A percentile compares a stretch with the other conserved stretches of the same genome.
These are phyloP conservation scores for Litocranius walleri DNA, from an alignment of 2,113 vertebrate species.

Conservation along the genomic window DNA sequence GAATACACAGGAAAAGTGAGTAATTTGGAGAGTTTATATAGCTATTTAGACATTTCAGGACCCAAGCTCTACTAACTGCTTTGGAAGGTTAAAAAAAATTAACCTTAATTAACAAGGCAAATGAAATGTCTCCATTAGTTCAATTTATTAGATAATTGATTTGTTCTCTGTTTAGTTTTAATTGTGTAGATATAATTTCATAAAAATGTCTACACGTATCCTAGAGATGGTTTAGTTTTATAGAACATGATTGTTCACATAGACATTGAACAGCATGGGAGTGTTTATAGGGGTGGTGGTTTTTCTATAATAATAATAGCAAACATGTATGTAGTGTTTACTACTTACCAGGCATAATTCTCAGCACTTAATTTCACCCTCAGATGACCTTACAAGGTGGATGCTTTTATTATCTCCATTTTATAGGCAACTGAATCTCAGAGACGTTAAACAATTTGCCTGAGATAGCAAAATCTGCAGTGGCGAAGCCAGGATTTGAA, in stretches of 20 bases:
- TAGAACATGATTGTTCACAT: not conserved
- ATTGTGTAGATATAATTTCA: not conserved
- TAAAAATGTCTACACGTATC: not conserved
- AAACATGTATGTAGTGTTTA: not conserved
- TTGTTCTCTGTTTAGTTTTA: constrained; percentile 1
- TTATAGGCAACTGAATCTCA: not conserved
- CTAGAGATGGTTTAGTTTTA: not conserved
- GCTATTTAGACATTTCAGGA: not conserved
- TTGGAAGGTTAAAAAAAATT: constrained; percentile 26
- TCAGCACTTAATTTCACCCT: not conserved
- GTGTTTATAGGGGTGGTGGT: not conserved
- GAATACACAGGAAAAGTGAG: not conserved
- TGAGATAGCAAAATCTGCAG: not conserved
- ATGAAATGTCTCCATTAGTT: not conserved
- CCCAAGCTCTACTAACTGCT: not conserved
- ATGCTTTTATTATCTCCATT: not conserved
- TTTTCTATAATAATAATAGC: not conserved
- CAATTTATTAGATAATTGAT: not conserved
- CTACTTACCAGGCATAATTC: not conserved
- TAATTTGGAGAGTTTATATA: not conserved
- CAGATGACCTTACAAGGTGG: not conserved
- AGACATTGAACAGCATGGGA: not conserved
- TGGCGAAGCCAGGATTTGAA: not conserved
- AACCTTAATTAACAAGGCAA: not conserved
- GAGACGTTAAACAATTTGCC: not conserved